These are phyloP conservation scores for Karalla daura DNA, from an alignment of 2,797 vertebrate species.

Conservation along the genomic window DNA sequence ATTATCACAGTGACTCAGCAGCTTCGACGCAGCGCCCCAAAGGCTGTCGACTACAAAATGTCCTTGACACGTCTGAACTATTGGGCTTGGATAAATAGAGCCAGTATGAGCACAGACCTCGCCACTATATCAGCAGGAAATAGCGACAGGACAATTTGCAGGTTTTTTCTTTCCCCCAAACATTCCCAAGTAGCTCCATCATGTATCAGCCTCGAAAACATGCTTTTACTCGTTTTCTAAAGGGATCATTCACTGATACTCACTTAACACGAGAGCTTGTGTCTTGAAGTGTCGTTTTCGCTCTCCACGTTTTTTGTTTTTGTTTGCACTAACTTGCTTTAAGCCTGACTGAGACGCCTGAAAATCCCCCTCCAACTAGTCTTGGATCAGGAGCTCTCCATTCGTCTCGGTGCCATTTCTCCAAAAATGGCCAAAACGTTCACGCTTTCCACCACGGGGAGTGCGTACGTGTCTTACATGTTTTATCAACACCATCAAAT, in stretches of 20 bases:
- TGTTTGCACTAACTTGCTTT: slow-evolving; percentile 27
- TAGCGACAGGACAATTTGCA: neutral
- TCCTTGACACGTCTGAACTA: neutral
- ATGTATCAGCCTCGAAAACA: neutral
- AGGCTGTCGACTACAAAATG: slow-evolving; percentile 10
- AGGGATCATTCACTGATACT: slow-evolving; percentile 27
- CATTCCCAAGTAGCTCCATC: neutral
- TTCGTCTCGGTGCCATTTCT: neutral
- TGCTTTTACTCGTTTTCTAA: slow-evolving; percentile 4
- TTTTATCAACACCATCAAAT: slow-evolving; percentile 1
- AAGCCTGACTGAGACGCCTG: neutral
- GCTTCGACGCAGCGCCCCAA: neutral
- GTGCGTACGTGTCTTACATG: neutral
- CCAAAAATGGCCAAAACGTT: neutral
- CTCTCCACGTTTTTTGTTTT: neutral
- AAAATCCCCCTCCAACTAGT: neutral
- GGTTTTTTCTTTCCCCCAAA: neutral
- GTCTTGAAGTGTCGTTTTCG: slow-evolving; percentile 35
- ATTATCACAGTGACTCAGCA: neutral
- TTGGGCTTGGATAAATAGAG: neutral
- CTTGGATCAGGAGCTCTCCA: neutral
- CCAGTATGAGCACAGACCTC: neutral
- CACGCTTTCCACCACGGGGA: neutral
- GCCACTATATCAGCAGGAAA: slow-evolving; percentile 16
- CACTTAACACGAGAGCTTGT: slow-evolving; percentile 5